Evolutionary conservation across 2,113 vertebrate species (phyloP).

Genomic region (Eclectus roratus): DNA sequence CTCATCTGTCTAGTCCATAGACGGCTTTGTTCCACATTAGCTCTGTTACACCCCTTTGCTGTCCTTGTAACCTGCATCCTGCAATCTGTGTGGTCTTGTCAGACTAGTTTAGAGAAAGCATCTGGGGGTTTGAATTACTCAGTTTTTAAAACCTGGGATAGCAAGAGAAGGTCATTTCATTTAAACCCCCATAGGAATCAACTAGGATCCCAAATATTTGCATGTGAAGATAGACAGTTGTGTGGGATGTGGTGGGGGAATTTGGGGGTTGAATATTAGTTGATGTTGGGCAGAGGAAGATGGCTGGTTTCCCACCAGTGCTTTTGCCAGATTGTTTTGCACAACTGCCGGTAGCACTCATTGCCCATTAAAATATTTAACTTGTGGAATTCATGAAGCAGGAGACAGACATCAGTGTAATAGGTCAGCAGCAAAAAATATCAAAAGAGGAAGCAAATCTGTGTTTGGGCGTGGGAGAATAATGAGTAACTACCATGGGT

Average conservation of each 20-base stretch:
- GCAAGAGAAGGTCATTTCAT: background rate
- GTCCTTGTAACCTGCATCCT: background rate
- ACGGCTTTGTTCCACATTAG: background rate
- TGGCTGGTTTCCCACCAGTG: background rate
- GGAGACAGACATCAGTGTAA: background rate
- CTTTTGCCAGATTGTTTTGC: background rate
- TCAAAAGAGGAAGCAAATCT: background rate
- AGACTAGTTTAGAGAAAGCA: background rate
- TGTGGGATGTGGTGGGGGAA: background rate
- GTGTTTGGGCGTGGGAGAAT: background rate
- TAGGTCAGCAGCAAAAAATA: background rate
- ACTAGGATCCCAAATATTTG: background rate
- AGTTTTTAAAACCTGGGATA: background rate
- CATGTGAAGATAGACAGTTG: background rate
- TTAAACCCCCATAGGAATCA: constrained; percentile 25
- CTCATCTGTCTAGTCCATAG: background rate
- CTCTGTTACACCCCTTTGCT: background rate
- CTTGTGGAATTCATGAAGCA: background rate
- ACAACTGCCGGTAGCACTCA: background rate
- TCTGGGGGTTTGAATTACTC: background rate
- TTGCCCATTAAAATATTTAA: background rate
- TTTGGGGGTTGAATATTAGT: background rate
- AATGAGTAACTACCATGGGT: background rate
- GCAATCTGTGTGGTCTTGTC: background rate
- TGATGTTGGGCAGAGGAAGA: constrained; percentile 1